These are phyloP conservation scores for Electrona antarctica DNA, from an alignment of 2,113 vertebrate species.

Conservation along the genomic window DNA sequence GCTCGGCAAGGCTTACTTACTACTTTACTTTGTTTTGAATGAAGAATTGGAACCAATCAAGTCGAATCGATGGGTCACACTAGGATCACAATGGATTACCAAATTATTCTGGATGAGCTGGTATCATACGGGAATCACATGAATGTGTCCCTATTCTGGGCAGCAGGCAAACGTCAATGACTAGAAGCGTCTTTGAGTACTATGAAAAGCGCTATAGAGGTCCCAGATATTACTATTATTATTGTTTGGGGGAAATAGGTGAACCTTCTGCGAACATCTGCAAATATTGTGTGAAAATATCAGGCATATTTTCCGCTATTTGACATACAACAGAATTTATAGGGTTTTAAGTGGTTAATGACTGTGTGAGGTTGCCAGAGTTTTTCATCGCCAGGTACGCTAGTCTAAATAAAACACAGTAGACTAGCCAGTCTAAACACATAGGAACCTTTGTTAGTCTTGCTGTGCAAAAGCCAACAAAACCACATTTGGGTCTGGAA, in stretches of 20 bases:
- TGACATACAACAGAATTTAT: no score
- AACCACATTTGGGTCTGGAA: constrained; percentile 30
- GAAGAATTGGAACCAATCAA: constrained; percentile 6
- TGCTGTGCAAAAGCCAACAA: constrained; percentile 47
- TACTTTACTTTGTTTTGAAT: neutral
- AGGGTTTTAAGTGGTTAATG: constrained; percentile 35
- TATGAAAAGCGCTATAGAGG: no score
- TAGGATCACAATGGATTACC: constrained; percentile 54
- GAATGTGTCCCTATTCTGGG: no score
- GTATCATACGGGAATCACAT: constrained; percentile 13
- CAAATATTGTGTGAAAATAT: no score
- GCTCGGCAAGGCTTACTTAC: no score
- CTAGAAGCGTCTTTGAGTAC: no score
- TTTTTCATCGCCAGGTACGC: constrained; percentile 54
- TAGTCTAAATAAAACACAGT: constrained; percentile 66
- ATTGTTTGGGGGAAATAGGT: no score
- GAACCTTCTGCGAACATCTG: no score
- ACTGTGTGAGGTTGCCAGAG: constrained; percentile 35
- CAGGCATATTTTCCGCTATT: no score
- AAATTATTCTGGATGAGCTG: constrained; percentile 8
- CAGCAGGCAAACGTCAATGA: no score
- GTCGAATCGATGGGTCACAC: constrained; percentile 50
- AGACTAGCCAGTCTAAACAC: constrained; percentile 63
- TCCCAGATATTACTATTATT: no score
- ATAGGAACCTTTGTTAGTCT: constrained; percentile 45